A percentile compares a stretch with the other conserved stretches of the same genome.
Conservation (phyloP, 2,113 vertebrate genomes). For the Isurus oxyrinchus region DNA sequence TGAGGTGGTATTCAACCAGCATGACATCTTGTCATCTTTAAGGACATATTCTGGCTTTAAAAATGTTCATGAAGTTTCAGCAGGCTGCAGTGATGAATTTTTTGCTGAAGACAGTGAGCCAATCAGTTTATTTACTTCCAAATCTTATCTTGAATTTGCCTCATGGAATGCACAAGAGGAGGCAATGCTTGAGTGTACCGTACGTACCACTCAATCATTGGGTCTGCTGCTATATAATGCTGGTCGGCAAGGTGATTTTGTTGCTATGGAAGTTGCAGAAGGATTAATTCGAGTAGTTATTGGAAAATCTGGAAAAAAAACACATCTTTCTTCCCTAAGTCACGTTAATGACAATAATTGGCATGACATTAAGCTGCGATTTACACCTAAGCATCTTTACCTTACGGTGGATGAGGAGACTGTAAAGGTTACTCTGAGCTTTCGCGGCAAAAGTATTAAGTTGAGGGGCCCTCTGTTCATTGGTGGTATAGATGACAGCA, state of each 20-base stretch:
- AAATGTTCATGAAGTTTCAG: conserved; percentile 72
- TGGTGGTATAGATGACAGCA: conserved; percentile 67
- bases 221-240: conserved; percentile 75
- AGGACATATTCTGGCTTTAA: conserved; percentile 73
- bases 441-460: conserved; percentile 52
- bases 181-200: conserved; percentile 58
- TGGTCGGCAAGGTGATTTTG: conserved; percentile 66
- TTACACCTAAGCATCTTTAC: conserved; percentile 62
- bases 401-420: conserved; percentile 67
- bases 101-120: conserved; percentile 72
- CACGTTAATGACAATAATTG: conserved; percentile 69
- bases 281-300: conserved; percentile 63
- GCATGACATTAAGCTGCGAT: conserved; percentile 65
- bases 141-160: conserved; percentile 71
- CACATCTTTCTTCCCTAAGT: conserved; percentile 57
- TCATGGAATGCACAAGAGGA: conserved; percentile 55
- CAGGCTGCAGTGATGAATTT: conserved; percentile 81
- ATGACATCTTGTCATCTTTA: conserved; percentile 69
- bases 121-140: conserved; percentile 85
- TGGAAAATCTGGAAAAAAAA: conserved; percentile 58
- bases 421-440: conserved; percentile 56
- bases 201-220: conserved; percentile 64
- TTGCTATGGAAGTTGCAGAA: conserved; percentile 73
- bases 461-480: conserved; percentile 68
- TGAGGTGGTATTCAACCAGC: conserved; percentile 69